phyloP scores from a whole-genome alignment of 2,797 vertebrate genomes.

The Mergus octosetaceus region DNA sequence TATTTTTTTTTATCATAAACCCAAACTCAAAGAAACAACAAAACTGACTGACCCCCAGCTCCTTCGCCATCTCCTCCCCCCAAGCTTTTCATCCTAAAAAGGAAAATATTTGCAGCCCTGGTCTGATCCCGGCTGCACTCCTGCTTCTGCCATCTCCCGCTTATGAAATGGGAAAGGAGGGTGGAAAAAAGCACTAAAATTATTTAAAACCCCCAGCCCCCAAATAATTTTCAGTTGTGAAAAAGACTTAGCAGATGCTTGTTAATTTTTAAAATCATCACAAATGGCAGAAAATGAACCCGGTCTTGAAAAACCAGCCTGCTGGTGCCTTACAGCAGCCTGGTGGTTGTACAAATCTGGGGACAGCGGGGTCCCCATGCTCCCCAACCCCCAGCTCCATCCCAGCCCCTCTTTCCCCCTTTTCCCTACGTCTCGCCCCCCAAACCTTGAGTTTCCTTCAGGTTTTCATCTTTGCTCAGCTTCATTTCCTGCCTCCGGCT shows the following conservation, averaged over 20 bases:
- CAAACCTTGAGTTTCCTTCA: background rate
- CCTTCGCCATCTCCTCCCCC: background rate
- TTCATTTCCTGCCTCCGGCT: background rate
- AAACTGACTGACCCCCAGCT: background rate
- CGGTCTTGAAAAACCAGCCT: background rate
- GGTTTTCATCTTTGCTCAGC: background rate
- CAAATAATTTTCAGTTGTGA: constrained; percentile 42
- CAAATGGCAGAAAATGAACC: background rate
- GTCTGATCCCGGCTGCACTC: background rate
- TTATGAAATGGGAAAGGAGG: background rate
- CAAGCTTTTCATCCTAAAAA: background rate
- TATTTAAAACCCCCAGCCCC: constrained; percentile 23
- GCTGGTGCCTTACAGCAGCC: background rate
- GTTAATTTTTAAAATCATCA: constrained; percentile 36
- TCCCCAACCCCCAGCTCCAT: background rate
- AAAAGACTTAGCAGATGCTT: constrained; percentile 12
- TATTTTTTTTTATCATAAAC: background rate
- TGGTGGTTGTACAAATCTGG: accelerated
- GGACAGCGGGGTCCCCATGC: no score
- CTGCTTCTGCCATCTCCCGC: background rate
- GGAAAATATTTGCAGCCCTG: background rate
- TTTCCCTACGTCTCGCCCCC: background rate
- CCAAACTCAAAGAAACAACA: background rate
- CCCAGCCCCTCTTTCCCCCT: background rate
- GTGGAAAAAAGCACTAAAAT: constrained; percentile 30